phyloP scores from a whole-genome alignment of 2,797 vertebrate genomes.

The Scomberomorus guttatus region DNA sequence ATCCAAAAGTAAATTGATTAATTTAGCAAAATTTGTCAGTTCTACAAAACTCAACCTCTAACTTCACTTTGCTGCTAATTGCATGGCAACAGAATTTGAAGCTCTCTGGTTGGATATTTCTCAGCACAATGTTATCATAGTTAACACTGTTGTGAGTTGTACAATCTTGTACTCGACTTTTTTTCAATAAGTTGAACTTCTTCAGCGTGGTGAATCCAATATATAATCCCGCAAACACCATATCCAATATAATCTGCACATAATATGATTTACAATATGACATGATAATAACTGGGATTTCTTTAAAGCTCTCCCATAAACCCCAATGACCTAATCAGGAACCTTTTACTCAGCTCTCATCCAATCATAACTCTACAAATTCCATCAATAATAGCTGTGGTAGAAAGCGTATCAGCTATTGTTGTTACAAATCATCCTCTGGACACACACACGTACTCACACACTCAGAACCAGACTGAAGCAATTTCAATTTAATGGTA shows the following conservation, averaged over 20 bases:
- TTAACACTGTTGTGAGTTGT: no score
- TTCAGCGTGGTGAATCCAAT: no score
- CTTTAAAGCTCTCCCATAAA: slow-evolving; percentile 2
- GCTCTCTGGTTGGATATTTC: no score
- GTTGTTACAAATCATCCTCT: slow-evolving; percentile 46
- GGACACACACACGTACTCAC: slow-evolving; percentile 47
- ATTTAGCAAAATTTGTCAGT: no score
- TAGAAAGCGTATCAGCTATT: slow-evolving; percentile 27
- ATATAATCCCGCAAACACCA: neutral
- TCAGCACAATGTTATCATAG: no score
- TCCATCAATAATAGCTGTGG: slow-evolving; percentile 22
- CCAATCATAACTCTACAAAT: slow-evolving; percentile 17
- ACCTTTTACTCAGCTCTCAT: neutral
- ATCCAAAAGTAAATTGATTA: neutral
- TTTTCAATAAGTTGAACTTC: no score
- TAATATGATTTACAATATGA: slow-evolving; percentile 17
- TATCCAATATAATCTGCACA: slow-evolving; percentile 7
- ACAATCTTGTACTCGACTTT: no score
- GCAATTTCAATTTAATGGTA: slow-evolving; percentile 78
- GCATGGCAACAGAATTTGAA: no score
- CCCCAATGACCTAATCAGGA: slow-evolving; percentile 1
- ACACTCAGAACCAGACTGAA: slow-evolving; percentile 65
- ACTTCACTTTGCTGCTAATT: no score
- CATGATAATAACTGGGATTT: slow-evolving; percentile 8
- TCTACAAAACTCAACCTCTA: no score